Percentiles rank a stretch among this genome's conserved stretches.
These are phyloP conservation scores for Galeopterus variegatus DNA, from an alignment of 2,113 vertebrate genomes.

Conservation along the genomic window DNA sequence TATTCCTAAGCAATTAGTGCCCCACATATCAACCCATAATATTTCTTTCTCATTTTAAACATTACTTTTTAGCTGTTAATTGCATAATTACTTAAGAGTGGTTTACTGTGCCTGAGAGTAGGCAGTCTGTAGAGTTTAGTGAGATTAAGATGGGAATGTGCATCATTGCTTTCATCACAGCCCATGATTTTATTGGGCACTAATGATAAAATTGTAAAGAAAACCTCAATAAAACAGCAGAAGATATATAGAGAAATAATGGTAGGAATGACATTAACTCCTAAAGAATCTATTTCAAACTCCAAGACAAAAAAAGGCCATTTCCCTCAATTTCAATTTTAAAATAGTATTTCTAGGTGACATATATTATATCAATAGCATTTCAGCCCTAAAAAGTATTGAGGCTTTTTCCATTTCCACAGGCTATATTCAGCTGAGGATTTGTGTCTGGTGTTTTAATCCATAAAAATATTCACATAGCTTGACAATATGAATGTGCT, in stretches of 20 bases:
- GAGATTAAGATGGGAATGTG: background rate
- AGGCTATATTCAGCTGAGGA: background rate
- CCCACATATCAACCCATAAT: slow-evolving; percentile 74
- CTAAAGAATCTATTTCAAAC: background rate
- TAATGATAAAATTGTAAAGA: slow-evolving; percentile 37
- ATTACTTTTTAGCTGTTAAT: slow-evolving; percentile 66
- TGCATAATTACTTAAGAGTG: slow-evolving; percentile 67
- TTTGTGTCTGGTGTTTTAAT: slow-evolving; percentile 22
- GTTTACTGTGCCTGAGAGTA: slow-evolving; percentile 38
- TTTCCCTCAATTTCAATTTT: slow-evolving; percentile 49
- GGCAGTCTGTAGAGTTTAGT: background rate
- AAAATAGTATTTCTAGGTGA: slow-evolving; percentile 19
- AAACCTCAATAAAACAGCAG: background rate
- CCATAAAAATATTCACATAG: background rate
- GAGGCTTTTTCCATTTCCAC: background rate
- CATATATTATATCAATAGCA: background rate
- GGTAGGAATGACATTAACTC: background rate
- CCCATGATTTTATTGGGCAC: slow-evolving; percentile 18
- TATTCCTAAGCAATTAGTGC: slow-evolving; percentile 83
- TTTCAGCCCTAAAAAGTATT: background rate
- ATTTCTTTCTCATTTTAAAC: slow-evolving; percentile 80
- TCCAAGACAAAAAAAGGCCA: background rate
- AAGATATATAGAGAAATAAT: background rate
- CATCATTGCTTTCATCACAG: background rate
- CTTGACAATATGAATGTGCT: background rate